Evolutionary conservation across 2,888 invertebrate species (phyloP).

Genomic region (Zygogramma bicolorata): DNA sequence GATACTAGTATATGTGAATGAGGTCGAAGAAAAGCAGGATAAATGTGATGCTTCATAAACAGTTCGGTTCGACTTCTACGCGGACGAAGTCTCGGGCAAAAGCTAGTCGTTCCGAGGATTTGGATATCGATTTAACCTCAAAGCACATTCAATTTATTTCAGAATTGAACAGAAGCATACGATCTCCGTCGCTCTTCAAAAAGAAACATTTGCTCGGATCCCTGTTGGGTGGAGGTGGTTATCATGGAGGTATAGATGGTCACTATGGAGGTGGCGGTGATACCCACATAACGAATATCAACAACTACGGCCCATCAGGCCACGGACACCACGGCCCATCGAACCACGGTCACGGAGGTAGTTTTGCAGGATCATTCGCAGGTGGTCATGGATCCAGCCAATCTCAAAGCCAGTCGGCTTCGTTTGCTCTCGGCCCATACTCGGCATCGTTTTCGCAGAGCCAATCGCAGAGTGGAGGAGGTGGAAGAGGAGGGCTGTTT

Average conservation of each 20-base stretch:
- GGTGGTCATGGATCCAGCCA: constrained; percentile 40
- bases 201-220: constrained; percentile 21
- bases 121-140: no score
- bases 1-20: no score
- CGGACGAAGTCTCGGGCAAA: no score
- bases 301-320: constrained; percentile 36
- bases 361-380: constrained; percentile 40
- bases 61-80: no score
- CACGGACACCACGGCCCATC: constrained; percentile 7
- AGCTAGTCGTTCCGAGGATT: no score
- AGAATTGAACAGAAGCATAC: constrained; percentile 14
- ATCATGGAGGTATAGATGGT: constrained; percentile 28
- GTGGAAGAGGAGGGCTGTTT: constrained; percentile 3
- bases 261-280: constrained; percentile 32
- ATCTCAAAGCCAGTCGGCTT: constrained; percentile 45
- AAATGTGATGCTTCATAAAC: no score
- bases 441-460: constrained; percentile 46
- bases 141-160: background rate
- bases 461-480: constrained; percentile 39
- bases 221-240: constrained; percentile 18
- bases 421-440: constrained; percentile 47
- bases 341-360: constrained; percentile 34
- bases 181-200: constrained; percentile 26
- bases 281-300: constrained; percentile 38
- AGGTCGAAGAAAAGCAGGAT: no score